Conservation (phyloP, 2,113 vertebrate species). For the Misgurnus mizolepis region DNA sequence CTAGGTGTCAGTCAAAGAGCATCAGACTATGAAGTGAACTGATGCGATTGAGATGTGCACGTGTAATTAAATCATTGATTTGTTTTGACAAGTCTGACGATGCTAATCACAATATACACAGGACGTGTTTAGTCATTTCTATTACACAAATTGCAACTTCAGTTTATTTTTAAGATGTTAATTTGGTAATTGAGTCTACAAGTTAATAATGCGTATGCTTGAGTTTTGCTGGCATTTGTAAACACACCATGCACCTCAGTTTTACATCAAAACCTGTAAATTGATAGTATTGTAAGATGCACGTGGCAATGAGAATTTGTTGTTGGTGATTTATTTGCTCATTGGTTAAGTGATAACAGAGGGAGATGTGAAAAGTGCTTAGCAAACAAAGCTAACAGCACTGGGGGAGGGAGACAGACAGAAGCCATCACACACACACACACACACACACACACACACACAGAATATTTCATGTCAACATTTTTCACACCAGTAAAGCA, state of each 20-base stretch:
- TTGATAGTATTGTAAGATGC: background rate
- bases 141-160: too few relatives aligned
- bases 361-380: conserved; percentile 24
- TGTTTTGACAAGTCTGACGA: conserved; percentile 45
- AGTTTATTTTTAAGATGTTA: background rate
- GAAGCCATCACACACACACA: background rate
- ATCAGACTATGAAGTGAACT: conserved; percentile 44
- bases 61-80: conserved; percentile 41
- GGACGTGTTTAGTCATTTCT: background rate
- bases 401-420: conserved; percentile 11
- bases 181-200: background rate
- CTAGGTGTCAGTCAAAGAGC: conserved; percentile 30
- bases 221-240: background rate
- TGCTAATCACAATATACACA: conserved; percentile 42
- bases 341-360: background rate
- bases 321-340: background rate
- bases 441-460: too few relatives aligned
- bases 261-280: background rate
- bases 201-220: background rate
- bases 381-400: conserved; percentile 17
- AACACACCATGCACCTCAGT: too few relatives aligned
- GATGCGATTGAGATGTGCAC: conserved; percentile 37
- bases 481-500: too few relatives aligned
- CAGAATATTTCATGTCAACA: too few relatives aligned
- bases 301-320: background rate